Base-by-base conservation (phyloP, 2,888 invertebrate genomes). In the Platerodrilus igneus region DNA sequence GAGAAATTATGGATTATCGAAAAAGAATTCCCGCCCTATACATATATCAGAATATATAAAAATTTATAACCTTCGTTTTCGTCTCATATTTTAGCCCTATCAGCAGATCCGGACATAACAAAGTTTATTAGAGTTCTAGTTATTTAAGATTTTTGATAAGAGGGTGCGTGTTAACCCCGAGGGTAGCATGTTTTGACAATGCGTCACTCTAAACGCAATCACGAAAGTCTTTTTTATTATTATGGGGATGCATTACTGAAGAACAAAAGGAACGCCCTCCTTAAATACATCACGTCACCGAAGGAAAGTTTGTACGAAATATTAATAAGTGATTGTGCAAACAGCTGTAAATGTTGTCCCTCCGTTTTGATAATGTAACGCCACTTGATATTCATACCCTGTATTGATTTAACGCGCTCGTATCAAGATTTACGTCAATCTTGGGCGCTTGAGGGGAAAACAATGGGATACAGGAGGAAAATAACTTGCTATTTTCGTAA, bases 21-120 rank as follows among this genome's bases (percentile, higher is more conserved):
- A n/a, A n/a, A n/a, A n/a, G n/a, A n/a, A n/a, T n/a, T n/a, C n/a
- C n/a, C n/a, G n/a, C n/a, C n/a, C n/a, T n/a, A n/a, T n/a, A n/a
- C n/a, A n/a, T n/a, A n/a, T n/a, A n/a, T n/a, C n/a, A n/a, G n/a
- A n/a, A n/a, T n/a, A n/a, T n/a, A n/a, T n/a, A n/a, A n/a, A n/a
- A n/a, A n/a, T n/a, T n/a, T n/a, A n/a, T n/a, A n/a, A n/a, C n/a
- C 57, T 59, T 59, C 57, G 56, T 56, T 55, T 52, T 53, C 54
- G 44, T 37, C 41, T 50, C 47, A 49, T 50, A 50, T 47, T 51
- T 51, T 45, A 51, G 41, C 41, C 44, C 45, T 50, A 51, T 53
- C 51, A n/a, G n/a, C n/a, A 51, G 51, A 53, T 53, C 41, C 42
- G 37, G 44, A 42, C 46, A 41, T 42, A 47, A 32, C 38, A 45